phyloP scores from a whole-genome alignment of 2,113 vertebrate genomes.

The Todiramphus saurophagus region DNA sequence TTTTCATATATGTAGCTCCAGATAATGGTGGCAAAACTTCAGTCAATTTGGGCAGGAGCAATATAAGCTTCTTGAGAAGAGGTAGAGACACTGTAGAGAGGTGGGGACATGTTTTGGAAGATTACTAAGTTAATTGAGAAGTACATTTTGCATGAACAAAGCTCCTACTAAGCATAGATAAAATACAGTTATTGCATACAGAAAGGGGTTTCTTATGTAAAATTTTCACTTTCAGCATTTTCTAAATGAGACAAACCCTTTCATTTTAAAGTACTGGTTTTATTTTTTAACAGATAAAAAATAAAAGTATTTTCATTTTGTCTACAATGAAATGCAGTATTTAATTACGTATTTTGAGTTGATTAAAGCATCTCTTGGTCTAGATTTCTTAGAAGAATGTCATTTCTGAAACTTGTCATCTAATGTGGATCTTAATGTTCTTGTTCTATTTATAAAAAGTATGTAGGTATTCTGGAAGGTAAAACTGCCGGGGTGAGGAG shows the following conservation, averaged over 20 bases:
- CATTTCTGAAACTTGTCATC: not conserved
- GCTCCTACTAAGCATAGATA: not conserved
- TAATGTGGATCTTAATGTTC: not conserved
- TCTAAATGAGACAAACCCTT: not conserved
- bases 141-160: not conserved
- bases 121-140: not conserved
- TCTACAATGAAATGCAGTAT: not conserved
- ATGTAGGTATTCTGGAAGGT: not conserved
- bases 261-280: not conserved
- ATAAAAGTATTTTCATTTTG: not conserved
- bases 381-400: not conserved
- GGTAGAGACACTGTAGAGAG: not conserved
- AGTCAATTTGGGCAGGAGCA: not conserved
- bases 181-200: not conserved
- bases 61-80: not conserved
- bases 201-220: not conserved
- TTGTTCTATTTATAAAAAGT: not conserved
- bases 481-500: not conserved
- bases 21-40: not conserved
- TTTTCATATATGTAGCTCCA: not conserved
- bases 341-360: conserved; percentile 6
- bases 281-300: not conserved
- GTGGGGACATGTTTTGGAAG: not conserved
- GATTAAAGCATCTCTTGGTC: not conserved
- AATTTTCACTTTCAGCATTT: not conserved